phyloP scores from a whole-genome alignment of 2,113 vertebrate genomes.

The Heterotis niloticus region DNA sequence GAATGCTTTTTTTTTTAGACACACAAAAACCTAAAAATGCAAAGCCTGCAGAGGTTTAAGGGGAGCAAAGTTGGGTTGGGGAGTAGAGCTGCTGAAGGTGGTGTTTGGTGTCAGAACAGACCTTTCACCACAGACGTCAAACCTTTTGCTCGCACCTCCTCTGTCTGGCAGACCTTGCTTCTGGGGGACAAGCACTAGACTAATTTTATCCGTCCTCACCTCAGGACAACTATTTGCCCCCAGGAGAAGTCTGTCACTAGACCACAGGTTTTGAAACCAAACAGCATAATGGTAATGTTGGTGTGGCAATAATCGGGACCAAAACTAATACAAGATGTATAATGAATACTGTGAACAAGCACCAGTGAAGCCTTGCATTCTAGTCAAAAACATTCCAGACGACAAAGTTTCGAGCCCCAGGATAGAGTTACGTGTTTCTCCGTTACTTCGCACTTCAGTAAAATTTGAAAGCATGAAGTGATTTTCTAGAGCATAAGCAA shows the following conservation, averaged over 20 bases:
- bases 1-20: no score
- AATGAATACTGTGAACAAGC: background rate
- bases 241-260: background rate
- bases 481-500: no score
- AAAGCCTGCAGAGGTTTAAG: no score
- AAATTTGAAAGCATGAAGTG: no score
- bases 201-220: constrained; percentile 12
- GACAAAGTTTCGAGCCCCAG: no score
- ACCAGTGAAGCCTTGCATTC: background rate
- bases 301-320: background rate
- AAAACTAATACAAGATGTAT: background rate
- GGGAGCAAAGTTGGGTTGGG: no score
- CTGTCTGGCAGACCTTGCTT: no score
- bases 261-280: background rate
- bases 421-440: no score
- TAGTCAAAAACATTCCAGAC: no score
- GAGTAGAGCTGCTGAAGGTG: background rate
- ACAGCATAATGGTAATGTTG: background rate
- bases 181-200: constrained; percentile 4
- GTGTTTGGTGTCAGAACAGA: background rate
- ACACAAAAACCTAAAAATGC: no score
- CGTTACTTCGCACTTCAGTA: no score
- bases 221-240: background rate
- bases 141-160: background rate
- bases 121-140: background rate